Evolutionary conservation across 2,888 invertebrate genomes (phyloP), one percentile per base, ranked within the genome.

Genomic region (Tupiocoris notatus): DNA sequence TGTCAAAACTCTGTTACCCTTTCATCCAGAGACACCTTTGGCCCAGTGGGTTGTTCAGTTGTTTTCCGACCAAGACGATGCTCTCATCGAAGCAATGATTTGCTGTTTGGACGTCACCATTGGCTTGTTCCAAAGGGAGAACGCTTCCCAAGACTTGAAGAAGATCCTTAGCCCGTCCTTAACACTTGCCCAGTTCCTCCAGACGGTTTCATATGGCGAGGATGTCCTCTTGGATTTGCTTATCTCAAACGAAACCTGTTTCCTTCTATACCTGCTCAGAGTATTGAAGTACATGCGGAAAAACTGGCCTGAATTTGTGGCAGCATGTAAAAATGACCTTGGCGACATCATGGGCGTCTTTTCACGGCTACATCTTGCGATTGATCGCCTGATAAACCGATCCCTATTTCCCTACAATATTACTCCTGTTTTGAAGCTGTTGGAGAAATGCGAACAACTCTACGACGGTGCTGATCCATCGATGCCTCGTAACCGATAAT

Each of bases 11-110:
- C 88, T 91, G 76, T 85, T 94, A 80, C 92, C 94, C 79, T 95
- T 92, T 83, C 93, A 94, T 84, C 95, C 95, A 0, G 93, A 94
- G 83, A 92, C 93, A 79, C 91, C 92, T 20, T 89, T 95, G 80
- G 93, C 94, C 0, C 94, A 94, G 85, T 92, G 95, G 88, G 87
- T 95, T 68, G 92, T 95, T 77, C 92, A 93, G 83, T 85, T 95
- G 76, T 95, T 95, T 82, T 92, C 92, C 81, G 94, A 95, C 84
- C 95, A 95, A 83, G 95, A 95, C 82, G 95, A 95, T 84, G 93
- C 93, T 82, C 85, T 95, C 81, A 92, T 95, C 77, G 95, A 95
- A 86, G 92, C 94, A 1, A 94, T 95, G 94, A 92, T 95, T 6
- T 95, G 95, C 83, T 93, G 93, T 56, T 84, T 95, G 66, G 95